Base-by-base conservation (phyloP, 2,113 vertebrate species). In the Vulpes ferrilata region DNA sequence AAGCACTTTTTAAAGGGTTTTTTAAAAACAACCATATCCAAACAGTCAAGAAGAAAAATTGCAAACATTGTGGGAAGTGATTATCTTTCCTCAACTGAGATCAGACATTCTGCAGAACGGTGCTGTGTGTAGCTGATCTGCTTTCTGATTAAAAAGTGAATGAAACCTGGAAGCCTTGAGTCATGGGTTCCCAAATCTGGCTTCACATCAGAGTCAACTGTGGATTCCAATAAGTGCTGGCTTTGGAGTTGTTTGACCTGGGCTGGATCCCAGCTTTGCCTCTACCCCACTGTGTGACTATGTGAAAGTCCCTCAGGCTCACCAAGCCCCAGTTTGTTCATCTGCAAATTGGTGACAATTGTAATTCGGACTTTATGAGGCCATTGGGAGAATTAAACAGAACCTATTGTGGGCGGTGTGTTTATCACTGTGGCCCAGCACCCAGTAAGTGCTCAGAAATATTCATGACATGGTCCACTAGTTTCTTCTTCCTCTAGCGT, bases 1-100 rank as follows among this genome's bases (percentile, higher is more conserved):
- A 88, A 95, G 93, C 43, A 64, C 48, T 95, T 96, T 94, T 88
- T 92, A 35, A 90, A 79, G 51, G 55, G 4, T 79, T 74, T 74
- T 79, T 95, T 92, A 60, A 78, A 80, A 93, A 83, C 67, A 95
- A 90, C 57, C 78, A 57, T 88, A 95, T 97, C 69, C 59, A 97
- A 93, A 97, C 22, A 96, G 80, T 96, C 64, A 83, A 90, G 51
- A 88, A 93, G 95, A 96, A 91, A 98, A 90, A 96, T 53, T 96
- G 30, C 93, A 97, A 94, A 97, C 84, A 93, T 16, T 82, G 53
- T 90, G 80, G 80, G 76, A 62, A 78, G 53, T 73, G 97, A 87
- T 88, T 85, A 88, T 53, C 84, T 95, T 95, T 93, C 55, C 78
- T 94, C 90, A 90, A 0, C 74, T 5, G 53, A 90, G 83, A 88